Evolutionary conservation across 2,888 invertebrate genomes (phyloP), one percentile per base, ranked within the genome.

Genomic region (Stenurella melanura): DNA sequence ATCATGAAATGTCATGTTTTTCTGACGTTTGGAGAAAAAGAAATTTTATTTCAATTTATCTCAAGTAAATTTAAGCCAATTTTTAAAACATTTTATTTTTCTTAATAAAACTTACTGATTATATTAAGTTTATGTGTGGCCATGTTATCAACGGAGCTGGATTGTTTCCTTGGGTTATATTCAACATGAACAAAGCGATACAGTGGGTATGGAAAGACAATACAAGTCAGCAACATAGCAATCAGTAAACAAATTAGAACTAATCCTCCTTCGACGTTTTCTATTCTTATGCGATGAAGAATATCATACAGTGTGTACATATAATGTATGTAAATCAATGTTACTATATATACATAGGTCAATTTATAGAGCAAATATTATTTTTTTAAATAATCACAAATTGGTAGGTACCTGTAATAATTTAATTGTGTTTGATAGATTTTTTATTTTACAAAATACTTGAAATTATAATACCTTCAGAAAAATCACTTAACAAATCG

Each of bases 71-170:
- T 63, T 30, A 21, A 50, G 10, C 12, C 38, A 68, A 69, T 26
- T 34, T 38, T 34, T 34, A 6, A 34, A 9, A 34, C 9, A 7
- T 9, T 34, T 34, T 83, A 78, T 85, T 86, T 88, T 90, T 90
- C 90, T 91, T 91, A 90, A 91, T 88, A 86, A 85, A 87, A 87
- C 84, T 87, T 90, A 93, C 93, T 90, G 95, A 95, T 91, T 95
- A 95, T 90, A 91, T 95, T 86, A 95, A 94, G 89, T 93, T 92
- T 88, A 92, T 92, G 85, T 94, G 94, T 84, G 92, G 92, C 54
- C 92, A 93, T 83, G 91, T 93, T 78, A 91, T 92, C 88, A 91
- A 92, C 84, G 94, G 93, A 82, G 94, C 93, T 70, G 93, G 93
- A 17, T 89, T 94, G 54, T 94, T 94, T 87, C 93, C 93, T n/a